phyloP scores from a whole-genome alignment of 2,888 invertebrate species.

The Cyclophora albipunctata region DNA sequence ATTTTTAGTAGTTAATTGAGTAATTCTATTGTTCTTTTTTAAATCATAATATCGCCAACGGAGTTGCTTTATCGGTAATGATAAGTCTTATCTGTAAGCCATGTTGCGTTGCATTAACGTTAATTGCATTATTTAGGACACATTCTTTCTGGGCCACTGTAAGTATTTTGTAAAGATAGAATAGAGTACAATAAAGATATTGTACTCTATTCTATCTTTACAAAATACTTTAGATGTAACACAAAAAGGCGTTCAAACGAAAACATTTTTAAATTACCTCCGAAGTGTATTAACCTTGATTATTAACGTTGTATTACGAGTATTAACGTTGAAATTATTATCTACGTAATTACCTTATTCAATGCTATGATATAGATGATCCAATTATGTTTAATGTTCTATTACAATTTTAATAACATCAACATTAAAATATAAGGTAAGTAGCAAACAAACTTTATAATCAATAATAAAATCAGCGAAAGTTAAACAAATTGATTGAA shows the following conservation, averaged over 20 bases:
- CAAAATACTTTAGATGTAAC: too few relatives aligned
- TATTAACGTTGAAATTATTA: neutral
- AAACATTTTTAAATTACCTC: neutral
- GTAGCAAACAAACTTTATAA: neutral
- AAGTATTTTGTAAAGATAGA: too few relatives aligned
- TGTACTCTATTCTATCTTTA: too few relatives aligned
- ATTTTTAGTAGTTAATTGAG: constrained; percentile 23
- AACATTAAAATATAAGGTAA: neutral
- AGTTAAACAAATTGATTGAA: constrained; percentile 8
- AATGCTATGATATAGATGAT: neutral
- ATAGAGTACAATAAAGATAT: too few relatives aligned
- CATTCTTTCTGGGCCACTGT: constrained; percentile 2
- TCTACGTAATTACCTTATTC: neutral
- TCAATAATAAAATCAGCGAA: neutral
- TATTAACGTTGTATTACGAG: too few relatives aligned
- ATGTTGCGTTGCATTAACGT: constrained; percentile 37
- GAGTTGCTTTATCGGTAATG: constrained; percentile 64
- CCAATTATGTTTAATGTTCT: neutral
- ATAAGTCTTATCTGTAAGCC: constrained; percentile 57
- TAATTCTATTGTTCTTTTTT: constrained; percentile 24
- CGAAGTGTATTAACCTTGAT: neutral
- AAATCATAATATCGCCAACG: constrained; percentile 54
- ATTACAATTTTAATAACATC: neutral
- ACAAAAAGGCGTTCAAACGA: neutral
- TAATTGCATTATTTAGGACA: constrained; percentile 42